Percentiles rank a stretch among this genome's conserved stretches.
phyloP scores from a whole-genome alignment of 2,113 vertebrate genomes.

The Lagenorhynchus albirostris region DNA sequence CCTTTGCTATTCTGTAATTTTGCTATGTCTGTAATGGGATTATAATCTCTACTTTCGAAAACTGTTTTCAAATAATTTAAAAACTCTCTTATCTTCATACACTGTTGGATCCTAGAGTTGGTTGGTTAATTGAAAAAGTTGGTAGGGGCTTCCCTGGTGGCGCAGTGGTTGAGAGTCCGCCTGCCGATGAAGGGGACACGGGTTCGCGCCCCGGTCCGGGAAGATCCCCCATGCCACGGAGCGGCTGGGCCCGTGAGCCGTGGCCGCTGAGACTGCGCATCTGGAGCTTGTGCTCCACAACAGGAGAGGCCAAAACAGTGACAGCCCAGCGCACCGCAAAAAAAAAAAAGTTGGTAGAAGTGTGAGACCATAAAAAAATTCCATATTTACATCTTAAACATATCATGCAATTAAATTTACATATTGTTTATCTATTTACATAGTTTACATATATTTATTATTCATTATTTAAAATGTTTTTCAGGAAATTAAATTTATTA shows the following conservation, averaged over 20 bases:
- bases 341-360: background rate
- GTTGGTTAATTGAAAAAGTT: background rate
- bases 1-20: background rate
- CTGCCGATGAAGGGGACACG: too few relatives aligned
- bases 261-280: too few relatives aligned
- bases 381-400: background rate
- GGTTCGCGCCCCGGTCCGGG: too few relatives aligned
- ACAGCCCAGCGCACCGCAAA: rapidly evolving
- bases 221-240: too few relatives aligned
- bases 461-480: too few relatives aligned
- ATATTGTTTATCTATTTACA: background rate
- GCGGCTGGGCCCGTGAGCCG: too few relatives aligned
- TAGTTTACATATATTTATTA: background rate
- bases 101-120: background rate
- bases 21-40: background rate
- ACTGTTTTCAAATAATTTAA: background rate
- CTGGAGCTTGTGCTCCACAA: too few relatives aligned
- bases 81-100: background rate
- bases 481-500: background rate
- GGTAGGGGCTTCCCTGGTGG: too few relatives aligned
- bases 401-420: background rate
- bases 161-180: too few relatives aligned
- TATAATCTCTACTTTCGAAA: background rate
- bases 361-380: background rate
- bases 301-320: too few relatives aligned